Evolutionary conservation across 1,140 invertebrate species (phyloP).

Genomic region (Physella acuta): DNA sequence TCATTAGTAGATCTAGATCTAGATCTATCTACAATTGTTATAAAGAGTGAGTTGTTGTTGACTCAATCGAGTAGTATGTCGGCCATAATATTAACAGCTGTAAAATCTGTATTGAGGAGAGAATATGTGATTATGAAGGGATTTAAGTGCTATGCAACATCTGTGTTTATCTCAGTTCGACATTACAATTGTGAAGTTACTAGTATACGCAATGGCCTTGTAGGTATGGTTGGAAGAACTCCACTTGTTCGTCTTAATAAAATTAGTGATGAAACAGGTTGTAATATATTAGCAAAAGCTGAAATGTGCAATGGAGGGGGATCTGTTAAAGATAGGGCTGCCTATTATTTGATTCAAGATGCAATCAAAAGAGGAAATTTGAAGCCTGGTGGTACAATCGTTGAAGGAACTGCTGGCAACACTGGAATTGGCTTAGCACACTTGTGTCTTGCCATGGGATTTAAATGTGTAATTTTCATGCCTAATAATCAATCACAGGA

Average conservation of each 20-base stretch:
- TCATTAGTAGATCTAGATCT: too few relatives aligned
- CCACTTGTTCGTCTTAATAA: conserved; percentile 57
- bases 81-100: too few relatives aligned
- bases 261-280: conserved; percentile 60
- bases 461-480: conserved; percentile 61
- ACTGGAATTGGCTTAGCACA: conserved; percentile 62
- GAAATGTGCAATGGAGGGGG: conserved; percentile 61
- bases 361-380: conserved; percentile 52
- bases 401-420: conserved; percentile 63
- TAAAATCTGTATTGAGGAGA: too few relatives aligned
- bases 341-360: conserved; percentile 57
- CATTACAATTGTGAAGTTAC: too few relatives aligned
- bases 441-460: conserved; percentile 58
- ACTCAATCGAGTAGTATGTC: too few relatives aligned
- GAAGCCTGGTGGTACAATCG: conserved; percentile 54
- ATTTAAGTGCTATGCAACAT: too few relatives aligned
- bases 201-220: conserved; percentile 49
- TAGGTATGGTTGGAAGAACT: conserved; percentile 57
- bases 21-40: too few relatives aligned
- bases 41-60: too few relatives aligned
- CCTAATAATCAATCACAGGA: conserved; percentile 61
- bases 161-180: too few relatives aligned
- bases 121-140: too few relatives aligned
- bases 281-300: conserved; percentile 59
- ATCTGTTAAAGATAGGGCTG: conserved; percentile 60